Evolutionary conservation across 2,888 invertebrate species (phyloP).

Genomic region (Phyllotreta striolata): DNA sequence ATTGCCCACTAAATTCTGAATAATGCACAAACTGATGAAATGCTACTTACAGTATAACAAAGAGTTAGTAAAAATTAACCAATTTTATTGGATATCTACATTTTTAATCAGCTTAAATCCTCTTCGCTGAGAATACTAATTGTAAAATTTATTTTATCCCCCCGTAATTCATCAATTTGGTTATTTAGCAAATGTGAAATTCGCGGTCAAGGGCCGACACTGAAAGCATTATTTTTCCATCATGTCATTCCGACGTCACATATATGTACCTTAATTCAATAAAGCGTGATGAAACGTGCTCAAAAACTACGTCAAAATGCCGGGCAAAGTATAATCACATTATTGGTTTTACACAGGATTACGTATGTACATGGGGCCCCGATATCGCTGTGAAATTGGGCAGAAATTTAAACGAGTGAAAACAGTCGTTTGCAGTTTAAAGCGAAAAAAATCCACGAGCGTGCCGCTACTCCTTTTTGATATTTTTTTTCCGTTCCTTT

Average conservation of each 20-base stretch:
- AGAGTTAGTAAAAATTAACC: too few species aligned
- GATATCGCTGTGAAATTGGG: conserved; percentile 19
- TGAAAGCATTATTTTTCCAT: conserved; percentile 17
- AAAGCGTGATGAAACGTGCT: conserved; percentile 29
- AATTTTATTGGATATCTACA: too few species aligned
- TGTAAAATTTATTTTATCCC: too few species aligned
- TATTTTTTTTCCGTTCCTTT: too few species aligned
- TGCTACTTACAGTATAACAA: too few species aligned
- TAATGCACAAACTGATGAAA: too few species aligned
- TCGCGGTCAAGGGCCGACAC: neutral
- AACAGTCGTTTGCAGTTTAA: conserved; percentile 7
- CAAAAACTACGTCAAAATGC: conserved; percentile 28
- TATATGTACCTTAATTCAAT: conserved; percentile 25
- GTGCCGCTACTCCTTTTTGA: too few species aligned
- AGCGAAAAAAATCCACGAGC: neutral
- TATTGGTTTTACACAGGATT: conserved; percentile 27
- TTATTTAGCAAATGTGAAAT: too few species aligned
- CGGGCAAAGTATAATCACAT: conserved; percentile 19
- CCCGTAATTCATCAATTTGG: too few species aligned
- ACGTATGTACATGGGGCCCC: conserved; percentile 17
- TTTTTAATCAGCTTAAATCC: too few species aligned
- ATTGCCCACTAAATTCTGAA: too few species aligned
- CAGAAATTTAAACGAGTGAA: conserved; percentile 10
- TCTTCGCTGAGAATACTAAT: too few species aligned
- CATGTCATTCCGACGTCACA: conserved; percentile 8